These are phyloP conservation scores for Hoplostethus mediterraneus DNA, from an alignment of 2,797 vertebrate species.

Conservation along the genomic window DNA sequence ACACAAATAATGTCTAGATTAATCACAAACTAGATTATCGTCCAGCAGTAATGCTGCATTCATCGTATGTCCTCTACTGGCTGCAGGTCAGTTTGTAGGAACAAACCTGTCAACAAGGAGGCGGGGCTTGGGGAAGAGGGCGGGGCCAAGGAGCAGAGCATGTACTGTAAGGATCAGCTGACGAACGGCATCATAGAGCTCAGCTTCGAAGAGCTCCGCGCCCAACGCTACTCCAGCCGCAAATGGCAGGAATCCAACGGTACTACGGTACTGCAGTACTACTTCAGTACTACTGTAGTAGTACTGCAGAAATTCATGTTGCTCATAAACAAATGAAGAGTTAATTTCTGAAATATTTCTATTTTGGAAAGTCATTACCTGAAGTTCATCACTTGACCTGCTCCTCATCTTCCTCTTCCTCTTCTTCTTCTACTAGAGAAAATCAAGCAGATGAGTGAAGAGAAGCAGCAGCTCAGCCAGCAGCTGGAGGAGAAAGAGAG, in stretches of 20 bases:
- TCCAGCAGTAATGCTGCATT: too few relatives aligned
- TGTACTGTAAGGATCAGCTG: conserved; percentile 87
- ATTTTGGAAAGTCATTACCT: too few relatives aligned
- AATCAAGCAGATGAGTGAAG: conserved; percentile 30
- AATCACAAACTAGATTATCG: too few relatives aligned
- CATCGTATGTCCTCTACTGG: neutral
- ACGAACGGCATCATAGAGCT: conserved; percentile 85
- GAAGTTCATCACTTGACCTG: too few relatives aligned
- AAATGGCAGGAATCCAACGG: conserved; percentile 26
- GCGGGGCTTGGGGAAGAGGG: neutral
- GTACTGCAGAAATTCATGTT: too few relatives aligned
- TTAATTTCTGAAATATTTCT: too few relatives aligned
- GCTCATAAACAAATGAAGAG: too few relatives aligned
- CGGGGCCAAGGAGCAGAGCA: conserved; percentile 47
- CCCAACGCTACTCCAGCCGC: conserved; percentile 79
- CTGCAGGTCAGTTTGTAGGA: conserved; percentile 17
- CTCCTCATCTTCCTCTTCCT: too few relatives aligned
- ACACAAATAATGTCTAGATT: too few relatives aligned
- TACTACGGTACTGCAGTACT: conserved; percentile 21
- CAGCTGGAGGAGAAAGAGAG: conserved; percentile 70
- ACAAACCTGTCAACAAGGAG: neutral
- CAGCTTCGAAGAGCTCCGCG: conserved; percentile 89
- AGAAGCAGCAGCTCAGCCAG: conserved; percentile 60
- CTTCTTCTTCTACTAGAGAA: conserved; percentile 49
- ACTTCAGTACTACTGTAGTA: neutral